A percentile compares a stretch with the other conserved stretches of the same genome.
Conservation (phyloP, 2,888 invertebrate species). For the Standfussiana lucernea region DNA sequence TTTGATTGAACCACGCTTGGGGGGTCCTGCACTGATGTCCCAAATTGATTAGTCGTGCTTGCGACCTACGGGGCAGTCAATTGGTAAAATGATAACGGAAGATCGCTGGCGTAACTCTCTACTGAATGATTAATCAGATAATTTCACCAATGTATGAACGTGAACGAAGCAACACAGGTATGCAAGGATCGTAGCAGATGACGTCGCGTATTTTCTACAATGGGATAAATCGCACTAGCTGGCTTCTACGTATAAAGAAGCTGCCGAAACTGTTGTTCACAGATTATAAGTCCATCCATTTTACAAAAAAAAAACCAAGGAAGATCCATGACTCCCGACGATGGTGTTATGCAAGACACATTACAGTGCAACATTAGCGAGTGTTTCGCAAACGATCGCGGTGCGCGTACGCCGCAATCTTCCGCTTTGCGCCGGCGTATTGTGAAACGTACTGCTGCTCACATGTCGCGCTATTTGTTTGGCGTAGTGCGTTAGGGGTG, state of each 20-base stretch:
- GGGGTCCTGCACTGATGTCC: background rate
- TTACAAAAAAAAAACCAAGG: slow-evolving; percentile 10
- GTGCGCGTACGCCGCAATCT: slow-evolving; percentile 64
- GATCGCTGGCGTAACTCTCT: background rate
- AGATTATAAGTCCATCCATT: background rate
- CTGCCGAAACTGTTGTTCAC: background rate
- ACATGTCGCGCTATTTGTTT: slow-evolving; percentile 57
- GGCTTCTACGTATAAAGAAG: background rate
- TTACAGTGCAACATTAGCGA: slow-evolving; percentile 52
- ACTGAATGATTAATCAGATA: background rate
- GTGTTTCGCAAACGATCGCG: slow-evolving; percentile 65
- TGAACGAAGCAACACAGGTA: background rate
- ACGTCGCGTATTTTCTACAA: background rate
- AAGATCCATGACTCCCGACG: slow-evolving; percentile 26
- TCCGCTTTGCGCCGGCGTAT: slow-evolving; percentile 59
- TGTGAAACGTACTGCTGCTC: slow-evolving; percentile 53
- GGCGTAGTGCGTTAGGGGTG: slow-evolving; percentile 56
- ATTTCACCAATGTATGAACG: background rate
- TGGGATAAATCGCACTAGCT: background rate
- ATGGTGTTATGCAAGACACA: slow-evolving; percentile 58
- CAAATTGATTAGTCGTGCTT: background rate
- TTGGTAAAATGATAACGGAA: background rate
- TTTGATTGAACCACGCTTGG: background rate
- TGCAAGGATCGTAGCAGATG: background rate
- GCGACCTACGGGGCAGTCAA: background rate